Evolutionary conservation across 2,113 vertebrate species (phyloP), one percentile per base, ranked within the genome.

Genomic region (Podarcis raffonei): DNA sequence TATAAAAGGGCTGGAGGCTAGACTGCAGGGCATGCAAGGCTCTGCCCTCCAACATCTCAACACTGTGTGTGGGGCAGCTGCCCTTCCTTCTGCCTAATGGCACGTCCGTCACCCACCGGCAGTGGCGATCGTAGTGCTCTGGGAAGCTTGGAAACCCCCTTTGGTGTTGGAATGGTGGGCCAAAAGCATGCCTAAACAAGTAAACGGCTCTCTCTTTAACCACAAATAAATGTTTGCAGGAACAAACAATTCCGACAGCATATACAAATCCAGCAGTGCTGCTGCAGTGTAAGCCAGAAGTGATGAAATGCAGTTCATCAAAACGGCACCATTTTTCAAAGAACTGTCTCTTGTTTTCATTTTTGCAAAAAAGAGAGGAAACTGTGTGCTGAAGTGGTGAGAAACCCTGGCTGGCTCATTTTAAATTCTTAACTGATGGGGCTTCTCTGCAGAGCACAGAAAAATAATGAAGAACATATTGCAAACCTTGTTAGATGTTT

Each of bases 401-500:
- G 74, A 65, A 88, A 84, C 89, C 25, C 77, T 94, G 93, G 88
- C 89, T 93, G 88, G 88, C 90, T 53, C 12, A 91, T 92, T 80
- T 90, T 15, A 87, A 88, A 65, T 93, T 90, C 62, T 86, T 91
- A 90, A 94, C 80, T 89, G 91, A 85, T 92, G 81, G 86, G 87
- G 27, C 53, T 92, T 88, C 94, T 88, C 87, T 88, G 75, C 85
- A 89, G 83, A 95, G 83, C 8, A 0, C 78, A 91, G 86, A 91
- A 89, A 89, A 95, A 92, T 89, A 93, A 95, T 82, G 69, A 75
- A 85, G 91, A 82, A 87, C 88, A 80, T 66, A 53, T 59, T 92
- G 90, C 90, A 91, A 94, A 86, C 71, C 91, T 91, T 95, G 94
- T 89, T 96, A 94, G 91, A 71, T 94, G 92, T 90, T 91, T 88